A percentile compares a stretch with the other conserved stretches of the same genome.
Evolutionary conservation across 2,113 vertebrate species (phyloP).

Genomic region (Peromyscus leucopus): DNA sequence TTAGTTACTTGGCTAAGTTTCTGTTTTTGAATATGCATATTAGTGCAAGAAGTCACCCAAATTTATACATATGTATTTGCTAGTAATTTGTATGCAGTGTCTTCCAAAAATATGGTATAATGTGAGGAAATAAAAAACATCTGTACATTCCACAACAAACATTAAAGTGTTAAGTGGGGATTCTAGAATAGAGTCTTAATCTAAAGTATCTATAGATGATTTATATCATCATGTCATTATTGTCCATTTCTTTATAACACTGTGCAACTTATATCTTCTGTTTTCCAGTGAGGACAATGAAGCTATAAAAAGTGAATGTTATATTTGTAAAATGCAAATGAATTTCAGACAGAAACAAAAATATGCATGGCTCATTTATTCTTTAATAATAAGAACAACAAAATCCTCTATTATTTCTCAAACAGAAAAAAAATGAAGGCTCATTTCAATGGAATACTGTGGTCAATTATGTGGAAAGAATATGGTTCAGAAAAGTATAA

Average conservation of each 20-base stretch:
- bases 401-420: background rate
- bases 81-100: background rate
- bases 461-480: conserved; percentile 41
- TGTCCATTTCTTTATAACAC: background rate
- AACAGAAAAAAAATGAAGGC: background rate
- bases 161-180: background rate
- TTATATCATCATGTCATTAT: background rate
- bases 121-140: background rate
- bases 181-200: background rate
- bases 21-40: background rate
- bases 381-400: conserved; percentile 41
- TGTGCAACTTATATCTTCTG: background rate
- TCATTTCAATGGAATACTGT: conserved; percentile 41
- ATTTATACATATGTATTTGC: background rate
- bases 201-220: background rate
- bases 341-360: conserved; percentile 14
- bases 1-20: no score
- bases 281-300: background rate
- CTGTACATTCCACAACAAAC: background rate
- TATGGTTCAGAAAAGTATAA: background rate
- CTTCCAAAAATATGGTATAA: background rate
- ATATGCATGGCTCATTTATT: conserved; percentile 45
- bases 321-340: conserved; percentile 41
- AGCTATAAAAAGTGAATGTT: background rate
- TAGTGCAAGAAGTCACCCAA: background rate